Conservation (phyloP, 2,113 vertebrate species). For the Thomomys bottae region DNA sequence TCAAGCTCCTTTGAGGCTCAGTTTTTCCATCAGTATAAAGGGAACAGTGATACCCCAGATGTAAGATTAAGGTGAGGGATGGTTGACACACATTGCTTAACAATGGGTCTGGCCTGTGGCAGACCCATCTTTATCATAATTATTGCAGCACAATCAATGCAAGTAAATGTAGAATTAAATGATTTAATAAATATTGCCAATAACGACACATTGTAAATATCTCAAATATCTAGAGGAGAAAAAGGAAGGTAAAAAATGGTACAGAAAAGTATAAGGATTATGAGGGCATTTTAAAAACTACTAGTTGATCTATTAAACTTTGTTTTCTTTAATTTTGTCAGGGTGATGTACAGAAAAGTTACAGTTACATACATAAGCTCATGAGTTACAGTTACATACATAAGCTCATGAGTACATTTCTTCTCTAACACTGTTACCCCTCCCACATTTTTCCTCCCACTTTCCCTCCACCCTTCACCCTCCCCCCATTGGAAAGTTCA, state of each 20-base stretch:
- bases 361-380: too few species aligned
- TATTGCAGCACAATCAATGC: slow-evolving; percentile 28
- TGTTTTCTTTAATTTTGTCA: too few species aligned
- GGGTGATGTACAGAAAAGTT: too few species aligned
- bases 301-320: slow-evolving; percentile 15
- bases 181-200: not conserved
- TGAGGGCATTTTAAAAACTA: not conserved
- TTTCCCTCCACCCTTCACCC: too few species aligned
- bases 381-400: too few species aligned
- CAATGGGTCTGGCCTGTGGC: too few species aligned
- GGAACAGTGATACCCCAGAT: not conserved
- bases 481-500: too few species aligned
- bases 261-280: not conserved
- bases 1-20: not conserved
- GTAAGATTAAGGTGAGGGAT: not conserved
- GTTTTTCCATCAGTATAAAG: slow-evolving; percentile 7
- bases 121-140: not conserved
- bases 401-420: too few species aligned
- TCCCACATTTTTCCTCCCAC: too few species aligned
- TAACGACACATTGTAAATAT: not conserved
- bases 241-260: not conserved
- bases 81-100: not conserved
- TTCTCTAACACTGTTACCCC: too few species aligned
- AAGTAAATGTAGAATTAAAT: not conserved
- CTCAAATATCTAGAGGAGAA: slow-evolving; percentile 15